A percentile compares a stretch with the other conserved stretches of the same genome.
Evolutionary conservation across 2,888 invertebrate species (phyloP).

Genomic region (Lamproptera curius): DNA sequence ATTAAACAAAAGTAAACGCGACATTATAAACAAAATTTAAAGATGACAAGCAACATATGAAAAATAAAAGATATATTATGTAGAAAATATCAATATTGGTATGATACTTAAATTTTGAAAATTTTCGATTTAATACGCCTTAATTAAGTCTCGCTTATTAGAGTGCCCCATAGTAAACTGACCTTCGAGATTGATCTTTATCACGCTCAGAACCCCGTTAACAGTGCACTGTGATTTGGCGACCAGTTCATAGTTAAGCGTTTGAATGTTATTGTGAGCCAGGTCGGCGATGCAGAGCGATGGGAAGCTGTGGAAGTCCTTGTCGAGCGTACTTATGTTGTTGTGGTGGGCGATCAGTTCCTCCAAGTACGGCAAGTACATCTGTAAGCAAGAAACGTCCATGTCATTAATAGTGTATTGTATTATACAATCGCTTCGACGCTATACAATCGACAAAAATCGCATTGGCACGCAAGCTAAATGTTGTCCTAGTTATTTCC

Average conservation of each 20-base stretch:
- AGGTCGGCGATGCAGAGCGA: constrained; percentile 89
- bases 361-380: constrained; percentile 86
- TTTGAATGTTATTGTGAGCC: constrained; percentile 85
- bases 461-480: constrained; percentile 29
- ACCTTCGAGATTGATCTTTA: constrained; percentile 91
- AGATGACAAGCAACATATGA: too few relatives aligned
- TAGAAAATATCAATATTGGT: too few relatives aligned
- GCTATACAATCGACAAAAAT: constrained; percentile 3
- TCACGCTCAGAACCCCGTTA: constrained; percentile 86
- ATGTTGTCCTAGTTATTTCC: constrained; percentile 20
- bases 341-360: constrained; percentile 88
- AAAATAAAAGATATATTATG: too few relatives aligned
- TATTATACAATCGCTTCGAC: constrained; percentile 5
- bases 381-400: constrained; percentile 72
- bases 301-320: constrained; percentile 90
- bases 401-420: not conserved
- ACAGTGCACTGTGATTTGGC: constrained; percentile 89
- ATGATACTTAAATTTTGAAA: too few relatives aligned
- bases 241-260: constrained; percentile 85
- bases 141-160: too few relatives aligned
- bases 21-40: too few relatives aligned
- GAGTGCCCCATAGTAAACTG: constrained; percentile 42
- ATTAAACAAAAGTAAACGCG: too few relatives aligned
- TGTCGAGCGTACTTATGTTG: constrained; percentile 84
- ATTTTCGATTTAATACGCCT: too few relatives aligned